Percentiles rank a stretch among this genome's conserved stretches.
Evolutionary conservation across 2,888 invertebrate genomes (phyloP).

Genomic region (Scrobipalpa atriplicella): DNA sequence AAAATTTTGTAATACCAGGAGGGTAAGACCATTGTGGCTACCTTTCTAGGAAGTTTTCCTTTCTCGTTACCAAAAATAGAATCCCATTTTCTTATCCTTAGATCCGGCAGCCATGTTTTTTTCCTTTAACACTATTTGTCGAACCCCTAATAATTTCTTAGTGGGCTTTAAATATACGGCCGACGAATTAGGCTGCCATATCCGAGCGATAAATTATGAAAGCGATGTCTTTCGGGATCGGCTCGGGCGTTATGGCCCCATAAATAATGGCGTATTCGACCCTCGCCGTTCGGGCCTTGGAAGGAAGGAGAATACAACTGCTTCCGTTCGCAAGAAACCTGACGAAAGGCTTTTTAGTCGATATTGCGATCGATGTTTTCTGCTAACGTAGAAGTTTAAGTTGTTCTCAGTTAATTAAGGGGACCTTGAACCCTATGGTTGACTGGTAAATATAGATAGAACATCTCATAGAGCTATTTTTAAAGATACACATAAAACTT

Average conservation of each 20-base stretch:
- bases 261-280: slow-evolving; percentile 53
- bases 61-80: background rate
- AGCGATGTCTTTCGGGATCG: slow-evolving; percentile 66
- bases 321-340: slow-evolving; percentile 43
- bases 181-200: slow-evolving; percentile 70
- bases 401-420: too few relatives aligned
- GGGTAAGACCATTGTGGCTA: background rate
- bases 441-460: too few relatives aligned
- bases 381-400: background rate
- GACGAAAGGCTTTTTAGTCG: slow-evolving; percentile 31
- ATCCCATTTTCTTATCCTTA: slow-evolving; percentile 5
- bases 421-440: too few relatives aligned
- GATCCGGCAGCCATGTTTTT: slow-evolving; percentile 17
- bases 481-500: too few relatives aligned
- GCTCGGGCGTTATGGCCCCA: slow-evolving; percentile 54
- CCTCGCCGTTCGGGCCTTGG: slow-evolving; percentile 46
- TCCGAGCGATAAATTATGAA: slow-evolving; percentile 71
- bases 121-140: slow-evolving; percentile 27
- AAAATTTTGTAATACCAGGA: too few relatives aligned
- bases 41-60: background rate
- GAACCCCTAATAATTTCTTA: slow-evolving; percentile 37
- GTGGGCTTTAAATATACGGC: slow-evolving; percentile 52
- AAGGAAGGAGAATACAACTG: slow-evolving; percentile 57
- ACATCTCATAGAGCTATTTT: too few relatives aligned
- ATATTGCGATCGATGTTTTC: slow-evolving; percentile 5